phyloP scores from a whole-genome alignment of 2,888 invertebrate genomes.

The Sthenelais limicola region DNA sequence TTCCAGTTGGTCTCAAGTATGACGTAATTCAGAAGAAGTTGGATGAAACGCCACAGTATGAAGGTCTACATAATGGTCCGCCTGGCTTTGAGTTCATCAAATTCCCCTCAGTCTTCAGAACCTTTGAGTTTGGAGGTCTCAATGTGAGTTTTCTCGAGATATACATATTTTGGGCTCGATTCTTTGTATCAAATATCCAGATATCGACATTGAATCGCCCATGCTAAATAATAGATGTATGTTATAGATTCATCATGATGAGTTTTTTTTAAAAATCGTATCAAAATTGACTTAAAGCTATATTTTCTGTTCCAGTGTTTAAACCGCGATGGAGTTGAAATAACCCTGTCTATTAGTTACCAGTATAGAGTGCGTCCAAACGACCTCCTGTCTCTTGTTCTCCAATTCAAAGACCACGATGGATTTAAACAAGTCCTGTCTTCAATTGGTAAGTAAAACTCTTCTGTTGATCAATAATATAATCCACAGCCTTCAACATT shows the following conservation, averaged over 20 bases:
- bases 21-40: conserved; percentile 64
- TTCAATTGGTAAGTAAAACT: conserved; percentile 59
- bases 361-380: conserved; percentile 63
- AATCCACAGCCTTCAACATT: no score
- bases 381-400: conserved; percentile 56
- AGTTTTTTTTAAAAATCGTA: no score
- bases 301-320: conserved; percentile 58
- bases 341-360: conserved; percentile 62
- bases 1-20: conserved; percentile 65
- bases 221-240: background rate
- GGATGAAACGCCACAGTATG: conserved; percentile 54
- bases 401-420: conserved; percentile 65
- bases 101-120: conserved; percentile 68
- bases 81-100: conserved; percentile 67
- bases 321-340: conserved; percentile 67
- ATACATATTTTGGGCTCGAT: background rate
- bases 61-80: conserved; percentile 67
- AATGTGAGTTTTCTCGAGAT: background rate
- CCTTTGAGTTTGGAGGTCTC: conserved; percentile 49
- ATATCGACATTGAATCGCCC: background rate
- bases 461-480: no score
- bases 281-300: background rate
- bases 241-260: background rate
- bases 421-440: conserved; percentile 61
- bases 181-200: background rate